phyloP scores from a whole-genome alignment of 1,140 invertebrate species.

The Neuroterus valhalla region DNA sequence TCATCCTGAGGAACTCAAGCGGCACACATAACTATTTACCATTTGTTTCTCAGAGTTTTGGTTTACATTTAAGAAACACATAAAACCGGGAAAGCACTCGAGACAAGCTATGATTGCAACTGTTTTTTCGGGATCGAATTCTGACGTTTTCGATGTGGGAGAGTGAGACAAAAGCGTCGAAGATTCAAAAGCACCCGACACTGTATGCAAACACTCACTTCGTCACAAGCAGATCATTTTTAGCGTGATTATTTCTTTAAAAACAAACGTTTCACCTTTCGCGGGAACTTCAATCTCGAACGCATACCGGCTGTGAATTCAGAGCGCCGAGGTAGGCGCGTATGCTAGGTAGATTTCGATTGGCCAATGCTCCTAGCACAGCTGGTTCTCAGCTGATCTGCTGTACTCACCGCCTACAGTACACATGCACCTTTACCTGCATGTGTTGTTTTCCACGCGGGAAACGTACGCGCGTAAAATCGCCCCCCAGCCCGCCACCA shows the following conservation, averaged over 20 bases:
- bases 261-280: background rate
- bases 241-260: background rate
- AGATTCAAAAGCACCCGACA: background rate
- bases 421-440: constrained; percentile 5
- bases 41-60: background rate
- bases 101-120: background rate
- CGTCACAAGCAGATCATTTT: background rate
- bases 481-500: constrained; percentile 49
- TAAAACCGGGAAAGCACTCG: constrained; percentile 3
- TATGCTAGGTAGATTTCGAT: constrained; percentile 42
- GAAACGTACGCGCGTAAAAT: constrained; percentile 59
- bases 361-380: constrained; percentile 60
- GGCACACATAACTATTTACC: background rate
- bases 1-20: background rate
- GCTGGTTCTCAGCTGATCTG: constrained; percentile 73
- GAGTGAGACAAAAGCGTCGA: background rate
- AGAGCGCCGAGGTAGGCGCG: constrained; percentile 18
- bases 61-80: background rate
- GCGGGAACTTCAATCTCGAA: constrained; percentile 27
- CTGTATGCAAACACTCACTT: background rate
- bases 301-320: constrained; percentile 48
- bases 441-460: constrained; percentile 55
- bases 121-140: background rate
- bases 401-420: constrained; percentile 6
- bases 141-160: background rate